A percentile compares a stretch with the other conserved stretches of the same genome.
These are phyloP conservation scores for Leptura quadrifasciata DNA, from an alignment of 2,888 invertebrate species.

Conservation along the genomic window DNA sequence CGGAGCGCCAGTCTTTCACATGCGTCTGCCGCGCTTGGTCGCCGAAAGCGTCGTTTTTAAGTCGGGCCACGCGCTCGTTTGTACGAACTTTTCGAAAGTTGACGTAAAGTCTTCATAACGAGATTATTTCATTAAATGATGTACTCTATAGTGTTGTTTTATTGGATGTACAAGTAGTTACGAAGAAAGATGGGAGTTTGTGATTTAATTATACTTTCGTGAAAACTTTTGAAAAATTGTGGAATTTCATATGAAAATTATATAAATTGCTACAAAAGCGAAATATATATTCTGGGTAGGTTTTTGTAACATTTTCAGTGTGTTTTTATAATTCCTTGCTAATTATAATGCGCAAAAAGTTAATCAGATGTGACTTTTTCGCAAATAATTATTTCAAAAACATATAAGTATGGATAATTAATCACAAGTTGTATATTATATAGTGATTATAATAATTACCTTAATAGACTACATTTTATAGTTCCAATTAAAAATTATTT, in stretches of 20 bases:
- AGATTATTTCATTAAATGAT: constrained; percentile 9
- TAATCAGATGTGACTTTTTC: not conserved
- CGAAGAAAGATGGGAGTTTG: not conserved
- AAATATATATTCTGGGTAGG: constrained; percentile 7
- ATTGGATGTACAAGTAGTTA: not conserved
- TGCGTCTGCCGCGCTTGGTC: constrained; percentile 34
- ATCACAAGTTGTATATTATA: no score
- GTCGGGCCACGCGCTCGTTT: constrained; percentile 2
- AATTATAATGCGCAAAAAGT: not conserved
- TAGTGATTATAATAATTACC: no score
- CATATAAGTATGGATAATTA: not conserved
- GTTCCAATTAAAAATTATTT: no score
- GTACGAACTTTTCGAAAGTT: constrained; percentile 23
- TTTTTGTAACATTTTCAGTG: not conserved
- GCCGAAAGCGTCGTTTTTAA: constrained; percentile 27
- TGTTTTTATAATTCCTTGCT: not conserved
- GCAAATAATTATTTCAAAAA: not conserved
- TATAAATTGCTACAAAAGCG: not conserved
- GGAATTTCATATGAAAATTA: not conserved
- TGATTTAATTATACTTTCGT: not conserved
- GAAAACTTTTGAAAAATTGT: not conserved
- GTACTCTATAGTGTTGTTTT: not conserved
- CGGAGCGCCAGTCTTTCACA: constrained; percentile 34
- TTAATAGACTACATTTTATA: no score
- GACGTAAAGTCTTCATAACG: not conserved